Evolutionary conservation across 2,113 vertebrate species (phyloP).

Genomic region (Vulpes lagopus): DNA sequence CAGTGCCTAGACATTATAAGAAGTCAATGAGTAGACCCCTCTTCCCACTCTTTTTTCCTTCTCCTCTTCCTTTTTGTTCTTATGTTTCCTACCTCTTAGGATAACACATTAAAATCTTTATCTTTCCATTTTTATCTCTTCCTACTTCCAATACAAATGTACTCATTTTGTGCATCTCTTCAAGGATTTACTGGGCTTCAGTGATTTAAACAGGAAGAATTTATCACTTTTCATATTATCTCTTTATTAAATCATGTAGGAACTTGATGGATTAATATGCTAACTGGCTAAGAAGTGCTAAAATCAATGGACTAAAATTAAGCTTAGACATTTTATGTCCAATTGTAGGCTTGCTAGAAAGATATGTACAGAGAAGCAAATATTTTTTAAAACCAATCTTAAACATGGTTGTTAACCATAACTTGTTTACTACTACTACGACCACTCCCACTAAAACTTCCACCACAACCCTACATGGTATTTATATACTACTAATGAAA

Average conservation of each 20-base stretch:
- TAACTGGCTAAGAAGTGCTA: neutral
- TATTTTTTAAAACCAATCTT: neutral
- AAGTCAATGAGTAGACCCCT: neutral
- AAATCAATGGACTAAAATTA: neutral
- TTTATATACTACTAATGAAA: neutral
- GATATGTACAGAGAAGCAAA: neutral
- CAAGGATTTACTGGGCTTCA: neutral
- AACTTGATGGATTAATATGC: conserved; percentile 30
- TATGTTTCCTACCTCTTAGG: neutral
- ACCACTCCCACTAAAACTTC: neutral
- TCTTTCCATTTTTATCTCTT: neutral
- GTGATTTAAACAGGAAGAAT: neutral
- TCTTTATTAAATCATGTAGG: conserved; percentile 20
- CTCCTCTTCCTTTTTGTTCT: neutral
- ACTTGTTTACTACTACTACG: neutral
- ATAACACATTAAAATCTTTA: neutral
- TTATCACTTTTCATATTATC: neutral
- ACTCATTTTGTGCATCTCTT: neutral
- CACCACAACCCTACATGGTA: neutral
- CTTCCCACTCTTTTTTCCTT: neutral
- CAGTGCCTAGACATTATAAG: neutral
- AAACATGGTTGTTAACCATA: neutral
- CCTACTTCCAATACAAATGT: neutral
- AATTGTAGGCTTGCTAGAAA: neutral
- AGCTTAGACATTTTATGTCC: neutral